A percentile compares a stretch with the other conserved stretches of the same genome.
Conservation (phyloP, 1,140 invertebrate genomes). For the Prorops nasuta region DNA sequence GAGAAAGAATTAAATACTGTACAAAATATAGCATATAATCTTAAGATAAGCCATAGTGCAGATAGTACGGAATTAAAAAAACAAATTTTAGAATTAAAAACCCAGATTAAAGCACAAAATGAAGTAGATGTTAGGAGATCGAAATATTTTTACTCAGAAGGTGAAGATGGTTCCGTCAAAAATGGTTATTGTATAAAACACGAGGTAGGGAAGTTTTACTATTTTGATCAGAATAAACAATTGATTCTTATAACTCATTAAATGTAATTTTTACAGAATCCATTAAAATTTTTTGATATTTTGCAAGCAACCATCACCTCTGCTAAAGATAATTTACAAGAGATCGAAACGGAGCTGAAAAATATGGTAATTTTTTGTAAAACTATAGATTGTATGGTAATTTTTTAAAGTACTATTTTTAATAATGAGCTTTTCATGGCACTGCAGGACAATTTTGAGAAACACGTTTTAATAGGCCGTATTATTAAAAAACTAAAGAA, state of each 20-base stretch:
- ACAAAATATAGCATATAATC: slow-evolving; percentile 29
- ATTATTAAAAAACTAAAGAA: too few species aligned
- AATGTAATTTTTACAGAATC: slow-evolving; percentile 21
- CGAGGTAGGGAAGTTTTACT: neutral
- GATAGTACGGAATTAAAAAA: slow-evolving; percentile 34
- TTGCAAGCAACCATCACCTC: slow-evolving; percentile 33
- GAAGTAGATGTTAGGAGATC: slow-evolving; percentile 27
- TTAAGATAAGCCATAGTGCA: slow-evolving; percentile 21
- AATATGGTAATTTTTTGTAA: slow-evolving; percentile 39
- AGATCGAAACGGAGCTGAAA: slow-evolving; percentile 35
- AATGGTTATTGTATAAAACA: neutral
- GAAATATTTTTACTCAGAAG: slow-evolving; percentile 3
- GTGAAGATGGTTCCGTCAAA: neutral
- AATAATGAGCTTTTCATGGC: too few species aligned
- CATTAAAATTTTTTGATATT: slow-evolving; percentile 32
- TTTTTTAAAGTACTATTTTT: too few species aligned
- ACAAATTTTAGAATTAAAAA: slow-evolving; percentile 39
- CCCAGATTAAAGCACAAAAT: slow-evolving; percentile 36
- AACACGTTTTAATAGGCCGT: too few species aligned
- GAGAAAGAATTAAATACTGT: slow-evolving; percentile 32
- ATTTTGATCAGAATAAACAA: neutral
- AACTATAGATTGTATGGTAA: too few species aligned
- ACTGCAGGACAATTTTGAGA: too few species aligned
- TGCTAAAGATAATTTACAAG: slow-evolving; percentile 33
- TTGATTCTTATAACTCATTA: neutral